These are phyloP conservation scores for Lagopus muta DNA, from an alignment of 2,113 vertebrate genomes.

Conservation along the genomic window DNA sequence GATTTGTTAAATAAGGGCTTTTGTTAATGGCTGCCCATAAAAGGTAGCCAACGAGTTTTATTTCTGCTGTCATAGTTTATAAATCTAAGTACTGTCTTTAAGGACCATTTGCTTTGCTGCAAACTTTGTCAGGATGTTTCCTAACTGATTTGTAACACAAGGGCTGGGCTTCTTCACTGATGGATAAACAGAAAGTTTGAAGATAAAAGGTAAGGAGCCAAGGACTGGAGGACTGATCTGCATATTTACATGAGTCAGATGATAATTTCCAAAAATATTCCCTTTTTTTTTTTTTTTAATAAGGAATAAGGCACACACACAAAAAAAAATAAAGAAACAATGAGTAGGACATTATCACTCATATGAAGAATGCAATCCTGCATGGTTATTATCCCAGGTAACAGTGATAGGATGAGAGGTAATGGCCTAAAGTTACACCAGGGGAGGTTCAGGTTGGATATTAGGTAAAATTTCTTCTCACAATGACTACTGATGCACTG, in stretches of 20 bases:
- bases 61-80: slow-evolving; percentile 63
- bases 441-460: no score
- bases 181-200: background rate
- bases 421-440: no score
- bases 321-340: background rate
- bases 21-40: background rate
- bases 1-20: slow-evolving; percentile 13
- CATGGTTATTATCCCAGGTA: background rate
- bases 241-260: background rate
- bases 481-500: no score
- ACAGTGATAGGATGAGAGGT: no score
- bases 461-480: no score
- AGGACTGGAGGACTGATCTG: background rate
- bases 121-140: slow-evolving; percentile 69
- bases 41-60: slow-evolving; percentile 33
- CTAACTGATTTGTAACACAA: slow-evolving; percentile 64
- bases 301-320: background rate
- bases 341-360: background rate
- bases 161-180: background rate
- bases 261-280: background rate
- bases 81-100: slow-evolving; percentile 44
- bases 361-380: background rate
- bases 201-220: background rate
- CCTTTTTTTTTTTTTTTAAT: background rate
- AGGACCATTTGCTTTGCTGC: slow-evolving; percentile 8